Evolutionary conservation across 2,797 vertebrate genomes (phyloP), one percentile per base, ranked within the genome.

Genomic region (Astyanax mexicanus): DNA sequence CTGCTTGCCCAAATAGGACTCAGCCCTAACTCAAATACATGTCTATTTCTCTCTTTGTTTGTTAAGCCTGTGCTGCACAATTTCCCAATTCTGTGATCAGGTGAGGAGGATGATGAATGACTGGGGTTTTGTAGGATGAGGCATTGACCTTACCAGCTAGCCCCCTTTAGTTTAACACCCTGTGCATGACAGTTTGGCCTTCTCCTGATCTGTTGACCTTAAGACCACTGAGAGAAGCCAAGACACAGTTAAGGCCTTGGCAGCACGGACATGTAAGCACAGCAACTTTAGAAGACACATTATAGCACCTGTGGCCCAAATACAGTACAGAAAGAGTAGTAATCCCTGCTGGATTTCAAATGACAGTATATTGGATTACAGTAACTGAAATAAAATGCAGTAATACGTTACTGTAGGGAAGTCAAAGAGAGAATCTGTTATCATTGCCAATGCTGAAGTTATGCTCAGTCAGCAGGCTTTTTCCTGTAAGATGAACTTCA

Each of bases 181-280:
- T 1, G 64, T 69, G 69, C 25, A 8, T n/a, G 58, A 38, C 29
- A 15, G 13, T 69, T 51, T 78, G 78, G 17, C 51, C 72, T 79
- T 82, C 58, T 77, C 29, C 51, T 77, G 74, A 77, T 83, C 68
- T 74, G 23, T 69, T 80, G 78, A 80, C 81, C 78, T 78, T 57
- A 52, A 61, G 66, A 69, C 27, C 54, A 67, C 42, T 69, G 60
- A 66, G 27, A 45, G 45, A 71, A 61, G 60, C 69, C 69, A 68
- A 74, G 61, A 38, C 52, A 55, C 51, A 64, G 61, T 57, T 58
- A 60, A 58, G 12, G 54, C 57, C 29, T 23, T 27, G 60, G 52
- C 61, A 69, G 55, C 45, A 64, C 44, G 70, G 76, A 77, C 47
- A 21, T 78, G 45, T 75, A 38, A 47, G 45, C 49, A 60, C 27